Percentiles rank a stretch among this genome's conserved stretches.
Conservation (phyloP, 1,140 invertebrate genomes). For the Aradophagus sp. region DNA sequence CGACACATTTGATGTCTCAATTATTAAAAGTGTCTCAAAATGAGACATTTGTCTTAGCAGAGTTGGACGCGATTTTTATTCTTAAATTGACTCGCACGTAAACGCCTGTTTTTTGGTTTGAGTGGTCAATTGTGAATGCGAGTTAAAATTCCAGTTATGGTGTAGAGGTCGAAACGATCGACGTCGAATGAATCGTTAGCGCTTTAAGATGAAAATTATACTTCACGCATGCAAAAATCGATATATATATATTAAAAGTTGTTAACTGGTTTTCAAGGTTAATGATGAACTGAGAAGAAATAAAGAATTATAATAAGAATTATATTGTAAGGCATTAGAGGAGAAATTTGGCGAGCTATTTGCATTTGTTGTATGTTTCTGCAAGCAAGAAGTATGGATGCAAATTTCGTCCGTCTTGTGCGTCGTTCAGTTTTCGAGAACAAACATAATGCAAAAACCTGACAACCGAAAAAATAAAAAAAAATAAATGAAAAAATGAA, state of each 20-base stretch:
- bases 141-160: too few species aligned
- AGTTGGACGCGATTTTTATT: too few species aligned
- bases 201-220: slow-evolving; percentile 25
- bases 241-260: slow-evolving; percentile 33
- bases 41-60: too few species aligned
- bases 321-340: slow-evolving; percentile 3
- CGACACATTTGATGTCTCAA: too few species aligned
- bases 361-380: slow-evolving; percentile 39
- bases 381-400: slow-evolving; percentile 42
- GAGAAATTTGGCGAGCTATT: slow-evolving; percentile 10
- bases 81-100: too few species aligned
- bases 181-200: too few species aligned
- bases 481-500: too few species aligned
- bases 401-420: slow-evolving; percentile 42
- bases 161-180: too few species aligned
- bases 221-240: slow-evolving; percentile 47
- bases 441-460: slow-evolving; percentile 28
- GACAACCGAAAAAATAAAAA: neutral
- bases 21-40: too few species aligned
- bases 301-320: slow-evolving; percentile 2
- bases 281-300: slow-evolving; percentile 10
- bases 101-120: too few species aligned
- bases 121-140: too few species aligned
- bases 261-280: slow-evolving; percentile 23
- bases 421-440: slow-evolving; percentile 22